These are phyloP conservation scores for Eupithecia insigniata DNA, from an alignment of 2,888 invertebrate genomes.

Conservation along the genomic window DNA sequence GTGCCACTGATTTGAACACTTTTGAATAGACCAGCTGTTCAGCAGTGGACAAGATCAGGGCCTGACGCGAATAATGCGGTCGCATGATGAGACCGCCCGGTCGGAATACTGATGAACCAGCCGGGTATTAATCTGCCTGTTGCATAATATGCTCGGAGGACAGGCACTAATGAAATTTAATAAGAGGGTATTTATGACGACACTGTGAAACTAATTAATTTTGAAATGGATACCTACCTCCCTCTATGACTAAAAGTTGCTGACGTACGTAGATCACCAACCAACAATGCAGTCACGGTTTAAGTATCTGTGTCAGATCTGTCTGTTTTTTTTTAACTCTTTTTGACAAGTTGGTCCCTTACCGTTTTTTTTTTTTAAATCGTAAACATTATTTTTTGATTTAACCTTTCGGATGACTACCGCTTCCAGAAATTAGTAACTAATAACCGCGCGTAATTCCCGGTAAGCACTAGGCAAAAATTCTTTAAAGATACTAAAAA, in stretches of 20 bases:
- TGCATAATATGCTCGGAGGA: constrained; percentile 51
- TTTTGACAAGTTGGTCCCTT: background rate
- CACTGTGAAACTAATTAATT: constrained; percentile 8
- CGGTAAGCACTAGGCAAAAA: too few species aligned
- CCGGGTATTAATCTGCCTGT: constrained; percentile 61
- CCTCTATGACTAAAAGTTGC: background rate
- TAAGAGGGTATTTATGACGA: constrained; percentile 15
- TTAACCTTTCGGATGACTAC: too few species aligned
- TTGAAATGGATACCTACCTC: background rate
- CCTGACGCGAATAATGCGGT: constrained; percentile 54
- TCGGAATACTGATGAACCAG: constrained; percentile 68
- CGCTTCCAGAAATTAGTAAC: too few species aligned
- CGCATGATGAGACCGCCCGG: constrained; percentile 61
- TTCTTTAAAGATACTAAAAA: too few species aligned
- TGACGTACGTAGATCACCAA: background rate
- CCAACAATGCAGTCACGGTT: background rate
- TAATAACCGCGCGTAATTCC: too few species aligned
- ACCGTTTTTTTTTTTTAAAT: too few species aligned
- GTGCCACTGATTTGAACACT: background rate
- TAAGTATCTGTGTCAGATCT: background rate
- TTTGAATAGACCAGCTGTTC: constrained; percentile 10
- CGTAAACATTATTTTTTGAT: too few species aligned
- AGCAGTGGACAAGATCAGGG: constrained; percentile 44
- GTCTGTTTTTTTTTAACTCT: too few species aligned
- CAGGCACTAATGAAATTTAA: constrained; percentile 34